phyloP scores from a whole-genome alignment of 1,140 invertebrate species.

The Tetramorium alpestre region DNA sequence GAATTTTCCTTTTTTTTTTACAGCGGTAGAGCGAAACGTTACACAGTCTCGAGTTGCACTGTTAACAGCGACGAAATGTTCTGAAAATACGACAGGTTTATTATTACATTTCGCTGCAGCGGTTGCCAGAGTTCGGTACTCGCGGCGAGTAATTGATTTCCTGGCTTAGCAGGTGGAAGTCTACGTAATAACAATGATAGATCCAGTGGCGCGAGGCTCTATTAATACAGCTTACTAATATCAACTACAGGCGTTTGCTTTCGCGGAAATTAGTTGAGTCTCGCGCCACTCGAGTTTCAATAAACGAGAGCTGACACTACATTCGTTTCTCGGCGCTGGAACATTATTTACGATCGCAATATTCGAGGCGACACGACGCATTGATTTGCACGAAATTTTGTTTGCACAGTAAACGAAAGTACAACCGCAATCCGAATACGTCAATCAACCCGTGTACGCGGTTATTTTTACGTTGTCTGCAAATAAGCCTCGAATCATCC shows the following conservation, averaged over 20 bases:
- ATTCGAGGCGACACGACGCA: not conserved
- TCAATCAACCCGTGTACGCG: not conserved
- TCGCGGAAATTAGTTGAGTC: slow-evolving; percentile 4
- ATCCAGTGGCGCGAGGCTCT: not conserved
- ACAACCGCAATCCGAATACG: not conserved
- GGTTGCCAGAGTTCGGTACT: slow-evolving; percentile 19
- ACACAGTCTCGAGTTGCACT: not conserved
- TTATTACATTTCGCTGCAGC: slow-evolving; percentile 38
- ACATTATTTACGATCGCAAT: not conserved
- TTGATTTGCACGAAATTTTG: slow-evolving; percentile 4
- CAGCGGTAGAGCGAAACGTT: not conserved
- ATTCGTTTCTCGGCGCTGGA: not conserved
- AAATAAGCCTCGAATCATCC: slow-evolving; percentile 7
- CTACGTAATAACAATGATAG: slow-evolving; percentile 53
- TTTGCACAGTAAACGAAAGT: not conserved
- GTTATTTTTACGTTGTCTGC: slow-evolving; percentile 6
- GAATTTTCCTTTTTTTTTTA: not conserved
- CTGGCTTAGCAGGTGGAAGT: slow-evolving; percentile 47
- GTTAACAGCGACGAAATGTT: slow-evolving; percentile 1
- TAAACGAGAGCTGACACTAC: not conserved
- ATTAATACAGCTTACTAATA: slow-evolving; percentile 52
- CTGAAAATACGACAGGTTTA: slow-evolving; percentile 42
- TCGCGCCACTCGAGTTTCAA: not conserved
- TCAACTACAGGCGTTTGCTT: not conserved
- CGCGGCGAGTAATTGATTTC: slow-evolving; percentile 33